Evolutionary conservation across 2,797 vertebrate genomes (phyloP).

Genomic region (Eulemur rubriventer): DNA sequence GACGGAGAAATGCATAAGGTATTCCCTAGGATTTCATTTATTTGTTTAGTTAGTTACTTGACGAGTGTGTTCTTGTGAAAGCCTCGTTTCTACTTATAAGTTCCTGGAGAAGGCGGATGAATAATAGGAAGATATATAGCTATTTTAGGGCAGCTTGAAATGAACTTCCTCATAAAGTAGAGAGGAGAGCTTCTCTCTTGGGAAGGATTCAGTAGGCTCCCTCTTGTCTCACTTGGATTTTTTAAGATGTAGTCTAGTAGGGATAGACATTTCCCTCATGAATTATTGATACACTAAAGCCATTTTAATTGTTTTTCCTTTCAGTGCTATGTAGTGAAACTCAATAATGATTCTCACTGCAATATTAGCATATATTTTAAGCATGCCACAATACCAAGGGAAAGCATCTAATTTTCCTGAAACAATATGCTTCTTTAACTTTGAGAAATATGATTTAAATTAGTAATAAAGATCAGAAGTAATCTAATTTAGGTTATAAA

Average conservation of each 20-base stretch:
- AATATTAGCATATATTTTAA: slow-evolving; percentile 77
- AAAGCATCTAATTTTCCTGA: slow-evolving; percentile 63
- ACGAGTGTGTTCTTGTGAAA: slow-evolving; percentile 38
- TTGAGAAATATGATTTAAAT: slow-evolving; percentile 64
- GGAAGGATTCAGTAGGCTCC: slow-evolving; percentile 53
- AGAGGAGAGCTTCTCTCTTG: slow-evolving; percentile 27
- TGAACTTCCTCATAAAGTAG: slow-evolving; percentile 26
- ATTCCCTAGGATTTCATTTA: background rate
- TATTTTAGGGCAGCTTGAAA: slow-evolving; percentile 49
- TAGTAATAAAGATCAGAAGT: slow-evolving; percentile 61
- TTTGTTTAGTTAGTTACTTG: slow-evolving; percentile 4
- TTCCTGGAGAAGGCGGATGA: slow-evolving; percentile 1
- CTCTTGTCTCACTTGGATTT: slow-evolving; percentile 59
- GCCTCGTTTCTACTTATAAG: slow-evolving; percentile 7
- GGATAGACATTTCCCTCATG: slow-evolving; percentile 64
- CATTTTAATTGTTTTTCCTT: slow-evolving; percentile 78
- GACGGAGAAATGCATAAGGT: background rate
- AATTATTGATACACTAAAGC: slow-evolving; percentile 76
- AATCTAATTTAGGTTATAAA: slow-evolving; percentile 42
- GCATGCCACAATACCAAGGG: background rate
- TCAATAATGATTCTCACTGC: slow-evolving; percentile 60
- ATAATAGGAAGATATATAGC: slow-evolving; percentile 5
- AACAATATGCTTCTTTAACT: slow-evolving; percentile 75
- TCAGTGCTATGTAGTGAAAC: slow-evolving; percentile 57
- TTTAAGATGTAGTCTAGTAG: slow-evolving; percentile 68